Evolutionary conservation across 2,888 invertebrate genomes (phyloP), one percentile per base, ranked within the genome.

Genomic region (Caenorhabditis afra): DNA sequence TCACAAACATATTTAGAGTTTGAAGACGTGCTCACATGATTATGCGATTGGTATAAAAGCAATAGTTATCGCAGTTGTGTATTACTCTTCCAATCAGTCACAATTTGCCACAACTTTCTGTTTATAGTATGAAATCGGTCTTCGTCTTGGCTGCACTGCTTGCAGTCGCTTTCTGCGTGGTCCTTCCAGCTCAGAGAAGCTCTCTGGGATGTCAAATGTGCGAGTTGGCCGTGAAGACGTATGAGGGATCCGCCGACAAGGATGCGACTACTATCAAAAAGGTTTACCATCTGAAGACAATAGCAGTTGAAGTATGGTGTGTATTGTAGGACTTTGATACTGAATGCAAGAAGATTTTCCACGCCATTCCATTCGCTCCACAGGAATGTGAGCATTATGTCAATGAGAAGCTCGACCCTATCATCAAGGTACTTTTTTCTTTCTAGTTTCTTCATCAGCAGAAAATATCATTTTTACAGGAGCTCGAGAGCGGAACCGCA

Each of bases 401-500:
- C 45, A 68, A 83, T 53, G 70, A 74, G 50, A 76, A 83, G 52
- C 37, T 83, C 50, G 81, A 79, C 64, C 78, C 79, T 18, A 83
- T 83, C 71, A 83, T 83, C 67, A 66, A 78, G 29, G 29, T 29
- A 29, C 16, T 53, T 29, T 57, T 16, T 11, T 57, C 41, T 58
- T 39, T 57, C 37, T 35, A 22, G 53, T n/a, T n/a, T n/a, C n/a
- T n/a, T n/a, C n/a, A n/a, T n/a, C n/a, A n/a, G n/a, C n/a, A n/a
- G n/a, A n/a, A 29, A 29, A 29, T 29, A 29, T 18, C 1, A 3
- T 35, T 29, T 29, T 29, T 29, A 5, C 29, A 29, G 44, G 83
- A 84, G 58, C 76, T 84, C 45, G 83, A 84, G 47, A 67, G 68
- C 23, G 83, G 83, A 79, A 84, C 83, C 16, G 83, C 83, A 20